phyloP scores from a whole-genome alignment of 2,113 vertebrate genomes.

The Antechinus flavipes region DNA sequence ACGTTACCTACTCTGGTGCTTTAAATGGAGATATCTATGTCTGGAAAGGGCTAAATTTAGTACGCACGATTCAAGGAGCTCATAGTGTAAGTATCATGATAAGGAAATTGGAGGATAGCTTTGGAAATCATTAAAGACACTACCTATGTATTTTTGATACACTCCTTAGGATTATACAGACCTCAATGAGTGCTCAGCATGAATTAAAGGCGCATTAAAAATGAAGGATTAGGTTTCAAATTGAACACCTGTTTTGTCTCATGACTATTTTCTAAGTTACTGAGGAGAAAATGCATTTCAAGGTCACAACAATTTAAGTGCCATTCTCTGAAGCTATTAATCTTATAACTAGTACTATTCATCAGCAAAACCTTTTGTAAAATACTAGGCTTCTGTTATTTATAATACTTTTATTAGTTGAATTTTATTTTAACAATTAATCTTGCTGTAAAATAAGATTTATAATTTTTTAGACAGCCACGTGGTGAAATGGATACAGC shows the following conservation, averaged over 20 bases:
- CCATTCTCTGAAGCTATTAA: background rate
- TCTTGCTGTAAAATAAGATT: background rate
- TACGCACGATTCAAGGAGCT: constrained; percentile 94
- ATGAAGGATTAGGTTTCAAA: background rate
- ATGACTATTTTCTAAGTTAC: constrained; percentile 5
- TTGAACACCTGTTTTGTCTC: background rate
- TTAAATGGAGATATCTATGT: constrained; percentile 98
- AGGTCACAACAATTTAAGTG: constrained; percentile 18
- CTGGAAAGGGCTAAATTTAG: constrained; percentile 93
- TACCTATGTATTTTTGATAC: background rate
- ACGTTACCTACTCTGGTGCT: constrained; percentile 96
- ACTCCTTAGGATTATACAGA: background rate
- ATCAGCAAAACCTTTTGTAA: background rate
- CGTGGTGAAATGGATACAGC: background rate
- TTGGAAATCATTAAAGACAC: constrained; percentile 18
- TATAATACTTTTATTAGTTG: background rate
- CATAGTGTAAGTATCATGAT: constrained; percentile 90
- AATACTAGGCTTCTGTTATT: background rate
- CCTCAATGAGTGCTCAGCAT: background rate
- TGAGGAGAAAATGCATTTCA: constrained; percentile 37
- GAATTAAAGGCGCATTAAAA: background rate
- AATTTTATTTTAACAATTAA: constrained; percentile 2
- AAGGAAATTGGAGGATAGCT: background rate
- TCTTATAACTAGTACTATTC: background rate
- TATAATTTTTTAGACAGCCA: background rate